Evolutionary conservation across 2,113 vertebrate species (phyloP).

Genomic region (Proterorhinus semilunaris): DNA sequence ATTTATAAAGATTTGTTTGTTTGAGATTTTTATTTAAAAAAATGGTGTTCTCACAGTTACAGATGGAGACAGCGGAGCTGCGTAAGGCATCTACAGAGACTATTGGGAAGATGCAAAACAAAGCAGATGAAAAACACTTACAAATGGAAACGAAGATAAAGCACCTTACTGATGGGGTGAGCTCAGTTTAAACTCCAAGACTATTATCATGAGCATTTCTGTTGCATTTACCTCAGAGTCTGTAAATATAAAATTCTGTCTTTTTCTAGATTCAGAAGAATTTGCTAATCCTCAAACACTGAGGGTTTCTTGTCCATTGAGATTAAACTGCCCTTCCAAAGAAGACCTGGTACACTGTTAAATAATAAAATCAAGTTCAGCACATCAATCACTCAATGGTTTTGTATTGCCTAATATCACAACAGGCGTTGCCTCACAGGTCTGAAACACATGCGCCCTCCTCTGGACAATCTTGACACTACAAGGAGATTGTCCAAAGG

Average conservation of each 20-base stretch:
- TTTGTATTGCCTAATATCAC: no score
- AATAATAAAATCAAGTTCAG: neutral
- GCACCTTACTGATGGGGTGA: conserved; percentile 59
- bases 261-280: conserved; percentile 37
- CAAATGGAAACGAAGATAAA: conserved; percentile 83
- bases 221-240: neutral
- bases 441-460: no score
- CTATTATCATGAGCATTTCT: conserved; percentile 59
- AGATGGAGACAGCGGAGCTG: conserved; percentile 83
- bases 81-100: conserved; percentile 78
- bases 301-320: neutral
- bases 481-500: no score
- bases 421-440: no score
- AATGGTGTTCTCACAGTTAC: conserved; percentile 74
- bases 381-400: no score
- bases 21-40: neutral
- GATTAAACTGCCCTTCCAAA: neutral
- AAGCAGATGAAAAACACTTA: conserved; percentile 79
- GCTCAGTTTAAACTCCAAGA: conserved; percentile 77
- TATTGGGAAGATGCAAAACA: conserved; percentile 81
- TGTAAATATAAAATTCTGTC: conserved; percentile 7
- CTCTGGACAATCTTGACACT: no score
- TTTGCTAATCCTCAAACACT: conserved; percentile 16
- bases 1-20: neutral
- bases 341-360: neutral